Percentiles rank a stretch among this genome's conserved stretches.
phyloP scores from a whole-genome alignment of 2,797 vertebrate genomes.

The Scolopax rusticola region DNA sequence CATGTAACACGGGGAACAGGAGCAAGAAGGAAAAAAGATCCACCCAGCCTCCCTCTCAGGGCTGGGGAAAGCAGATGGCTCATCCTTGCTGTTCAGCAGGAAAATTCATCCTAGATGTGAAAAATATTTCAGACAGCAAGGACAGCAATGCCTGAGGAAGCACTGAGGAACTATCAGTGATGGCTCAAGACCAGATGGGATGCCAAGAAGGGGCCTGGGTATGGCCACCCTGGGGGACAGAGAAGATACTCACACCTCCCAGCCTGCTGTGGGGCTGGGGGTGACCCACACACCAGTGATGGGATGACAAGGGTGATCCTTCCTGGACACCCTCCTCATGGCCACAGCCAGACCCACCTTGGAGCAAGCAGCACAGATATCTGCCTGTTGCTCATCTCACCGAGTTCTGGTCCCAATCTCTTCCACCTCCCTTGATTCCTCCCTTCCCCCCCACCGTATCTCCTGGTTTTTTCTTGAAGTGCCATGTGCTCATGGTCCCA shows the following conservation, averaged over 20 bases:
- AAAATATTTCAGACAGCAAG: not conserved
- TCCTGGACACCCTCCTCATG: not conserved
- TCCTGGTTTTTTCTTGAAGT: not conserved
- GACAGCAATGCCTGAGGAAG: not conserved
- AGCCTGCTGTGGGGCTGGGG: not conserved
- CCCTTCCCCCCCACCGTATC: not conserved
- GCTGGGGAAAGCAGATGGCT: not conserved
- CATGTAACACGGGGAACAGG: accelerated
- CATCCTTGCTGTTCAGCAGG: not conserved
- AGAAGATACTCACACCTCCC: not conserved
- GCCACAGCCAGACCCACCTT: not conserved
- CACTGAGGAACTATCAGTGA: not conserved
- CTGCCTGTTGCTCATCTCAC: not conserved
- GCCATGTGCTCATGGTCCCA: not conserved
- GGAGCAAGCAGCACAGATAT: not conserved
- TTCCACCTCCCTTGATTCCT: not conserved
- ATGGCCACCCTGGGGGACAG: accelerated
- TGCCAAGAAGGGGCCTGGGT: not conserved
- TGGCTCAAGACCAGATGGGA: not conserved
- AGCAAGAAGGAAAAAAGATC: not conserved
- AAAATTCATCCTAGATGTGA: not conserved
- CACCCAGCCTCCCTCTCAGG: not conserved
- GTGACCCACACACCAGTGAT: not conserved
- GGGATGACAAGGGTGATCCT: not conserved
- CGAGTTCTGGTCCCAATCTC: accelerated